These are phyloP conservation scores for Cheilosia vernalis DNA, from an alignment of 2,888 invertebrate species.

Conservation along the genomic window DNA sequence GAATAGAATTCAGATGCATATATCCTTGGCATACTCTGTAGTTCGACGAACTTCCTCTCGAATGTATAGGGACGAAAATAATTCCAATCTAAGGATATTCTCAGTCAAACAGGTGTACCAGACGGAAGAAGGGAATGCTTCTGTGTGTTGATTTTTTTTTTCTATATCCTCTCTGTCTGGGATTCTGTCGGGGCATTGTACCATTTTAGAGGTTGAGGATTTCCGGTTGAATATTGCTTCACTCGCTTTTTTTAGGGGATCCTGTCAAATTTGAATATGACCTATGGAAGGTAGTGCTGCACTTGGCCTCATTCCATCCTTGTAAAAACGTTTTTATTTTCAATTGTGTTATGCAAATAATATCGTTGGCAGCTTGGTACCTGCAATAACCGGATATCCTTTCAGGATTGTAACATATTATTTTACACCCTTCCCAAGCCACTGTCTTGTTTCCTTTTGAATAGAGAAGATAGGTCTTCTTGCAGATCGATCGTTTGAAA, in stretches of 20 bases:
- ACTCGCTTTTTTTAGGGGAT: slow-evolving; percentile 3
- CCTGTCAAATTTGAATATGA: slow-evolving; percentile 44
- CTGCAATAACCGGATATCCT: slow-evolving; percentile 69
- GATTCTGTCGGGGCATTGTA: slow-evolving; percentile 63
- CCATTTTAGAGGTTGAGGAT: slow-evolving; percentile 25
- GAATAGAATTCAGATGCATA: slow-evolving; percentile 37
- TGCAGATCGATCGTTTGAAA: slow-evolving; percentile 35
- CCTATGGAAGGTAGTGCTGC: slow-evolving; percentile 16
- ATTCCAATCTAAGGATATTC: slow-evolving; percentile 59
- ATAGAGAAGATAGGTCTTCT: neutral
- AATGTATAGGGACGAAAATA: slow-evolving; percentile 22
- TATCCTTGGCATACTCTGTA: slow-evolving; percentile 63
- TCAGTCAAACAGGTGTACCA: slow-evolving; percentile 66
- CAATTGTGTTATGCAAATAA: slow-evolving; percentile 41
- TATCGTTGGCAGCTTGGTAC: slow-evolving; percentile 16
- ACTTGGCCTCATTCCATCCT: slow-evolving; percentile 63
- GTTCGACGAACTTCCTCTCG: slow-evolving; percentile 67
- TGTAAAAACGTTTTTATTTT: neutral
- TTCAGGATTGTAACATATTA: slow-evolving; percentile 59
- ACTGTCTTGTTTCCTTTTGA: slow-evolving; percentile 5
- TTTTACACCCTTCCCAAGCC: slow-evolving; percentile 22
- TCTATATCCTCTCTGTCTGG: slow-evolving; percentile 57
- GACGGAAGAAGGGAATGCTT: slow-evolving; percentile 35
- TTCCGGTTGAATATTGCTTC: slow-evolving; percentile 52
- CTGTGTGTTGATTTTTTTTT: slow-evolving; percentile 21